Conservation (phyloP, 2,113 vertebrate species). For the Agelaius tricolor region DNA sequence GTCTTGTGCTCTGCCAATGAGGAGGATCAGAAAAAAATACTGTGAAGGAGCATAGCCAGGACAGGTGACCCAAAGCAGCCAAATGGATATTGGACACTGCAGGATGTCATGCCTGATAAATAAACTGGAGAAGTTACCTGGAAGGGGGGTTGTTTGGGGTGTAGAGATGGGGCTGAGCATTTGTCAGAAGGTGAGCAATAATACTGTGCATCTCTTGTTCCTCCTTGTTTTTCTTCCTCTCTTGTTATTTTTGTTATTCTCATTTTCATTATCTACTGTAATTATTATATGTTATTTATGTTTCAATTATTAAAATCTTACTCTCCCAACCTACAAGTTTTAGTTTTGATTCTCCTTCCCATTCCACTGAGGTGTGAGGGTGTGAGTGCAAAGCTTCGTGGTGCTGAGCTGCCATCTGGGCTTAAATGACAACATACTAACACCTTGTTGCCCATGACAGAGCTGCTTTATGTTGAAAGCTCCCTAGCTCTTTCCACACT, state of each 20-base stretch:
- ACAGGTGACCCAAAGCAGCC: background rate
- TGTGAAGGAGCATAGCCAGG: background rate
- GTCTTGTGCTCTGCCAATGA: background rate
- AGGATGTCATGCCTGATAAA: background rate
- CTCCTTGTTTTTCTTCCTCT: background rate
- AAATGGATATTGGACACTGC: background rate
- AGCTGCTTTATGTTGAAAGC: background rate
- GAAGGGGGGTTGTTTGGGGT: background rate
- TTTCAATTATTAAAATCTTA: background rate
- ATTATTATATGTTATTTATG: background rate
- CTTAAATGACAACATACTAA: background rate
- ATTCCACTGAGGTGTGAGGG: background rate
- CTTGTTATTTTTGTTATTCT: background rate
- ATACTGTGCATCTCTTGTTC: background rate
- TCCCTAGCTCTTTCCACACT: background rate
- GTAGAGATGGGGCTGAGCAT: background rate
- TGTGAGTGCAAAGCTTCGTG: background rate
- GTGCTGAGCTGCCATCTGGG: background rate
- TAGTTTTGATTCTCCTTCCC: background rate
- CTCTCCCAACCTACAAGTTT: background rate
- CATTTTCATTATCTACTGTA: background rate
- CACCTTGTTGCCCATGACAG: background rate
- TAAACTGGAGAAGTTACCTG: background rate
- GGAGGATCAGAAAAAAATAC: background rate
- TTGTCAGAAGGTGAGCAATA: background rate